Conservation (phyloP, 2,113 vertebrate species). For the Beaufortia kweichowensis region DNA sequence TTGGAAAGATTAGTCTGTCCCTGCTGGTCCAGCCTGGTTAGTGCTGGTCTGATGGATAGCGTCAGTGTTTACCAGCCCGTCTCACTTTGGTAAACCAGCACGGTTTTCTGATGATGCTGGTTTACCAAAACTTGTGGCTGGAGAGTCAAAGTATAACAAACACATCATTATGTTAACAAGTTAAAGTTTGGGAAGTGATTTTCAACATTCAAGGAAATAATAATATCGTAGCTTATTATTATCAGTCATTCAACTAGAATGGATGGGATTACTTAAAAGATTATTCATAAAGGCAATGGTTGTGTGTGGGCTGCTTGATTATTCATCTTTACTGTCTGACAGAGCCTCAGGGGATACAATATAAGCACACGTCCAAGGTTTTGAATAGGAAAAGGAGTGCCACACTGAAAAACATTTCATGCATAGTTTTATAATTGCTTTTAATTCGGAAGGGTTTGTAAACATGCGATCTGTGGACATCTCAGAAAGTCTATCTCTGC, state of each 20-base stretch:
- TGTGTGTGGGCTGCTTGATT: conserved; percentile 39
- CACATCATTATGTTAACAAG: no score
- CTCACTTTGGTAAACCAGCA: no score
- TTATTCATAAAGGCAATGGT: not conserved
- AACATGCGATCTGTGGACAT: conserved; percentile 23
- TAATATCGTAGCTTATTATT: conserved; percentile 25
- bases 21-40: no score
- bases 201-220: conserved; percentile 12
- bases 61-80: no score
- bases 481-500: not conserved
- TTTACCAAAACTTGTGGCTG: no score
- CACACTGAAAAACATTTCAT: conserved; percentile 8
- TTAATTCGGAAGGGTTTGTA: conserved; percentile 34
- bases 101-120: no score
- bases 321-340: conserved; percentile 1
- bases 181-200: no score
- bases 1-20: no score
- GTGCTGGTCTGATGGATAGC: no score
- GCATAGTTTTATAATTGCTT: conserved; percentile 40
- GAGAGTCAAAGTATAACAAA: no score
- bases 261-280: conserved; percentile 16
- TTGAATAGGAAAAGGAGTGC: conserved; percentile 3
- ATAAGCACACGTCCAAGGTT: conserved; percentile 5
- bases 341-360: conserved; percentile 11
- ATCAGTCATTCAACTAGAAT: conserved; percentile 18